Evolutionary conservation across 2,888 invertebrate genomes (phyloP).

Genomic region (Andrena bucephala): DNA sequence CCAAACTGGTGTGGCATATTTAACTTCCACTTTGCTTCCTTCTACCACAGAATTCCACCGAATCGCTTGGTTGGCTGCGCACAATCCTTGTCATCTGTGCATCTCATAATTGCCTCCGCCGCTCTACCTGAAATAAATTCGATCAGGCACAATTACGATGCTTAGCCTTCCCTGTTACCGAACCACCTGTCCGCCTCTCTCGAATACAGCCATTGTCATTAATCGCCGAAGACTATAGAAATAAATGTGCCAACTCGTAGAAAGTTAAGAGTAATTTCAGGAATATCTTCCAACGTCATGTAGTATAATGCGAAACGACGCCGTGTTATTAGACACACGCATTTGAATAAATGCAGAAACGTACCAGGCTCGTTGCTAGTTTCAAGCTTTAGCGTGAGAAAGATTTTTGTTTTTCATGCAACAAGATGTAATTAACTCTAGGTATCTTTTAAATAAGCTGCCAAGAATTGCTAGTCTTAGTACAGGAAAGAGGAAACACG

Average conservation of each 20-base stretch:
- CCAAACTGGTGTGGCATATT: conserved; percentile 94
- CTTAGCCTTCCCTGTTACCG: not conserved
- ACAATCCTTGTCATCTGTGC: conserved; percentile 56
- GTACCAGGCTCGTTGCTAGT: conserved; percentile 32
- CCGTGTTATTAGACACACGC: conserved; percentile 15
- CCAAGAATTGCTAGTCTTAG: conserved; percentile 79
- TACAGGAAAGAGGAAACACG: conserved; percentile 82
- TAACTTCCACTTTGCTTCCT: conserved; percentile 49
- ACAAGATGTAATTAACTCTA: conserved; percentile 80
- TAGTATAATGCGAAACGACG: conserved; percentile 24
- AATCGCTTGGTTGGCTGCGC: conserved; percentile 36
- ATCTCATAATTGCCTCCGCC: conserved; percentile 41
- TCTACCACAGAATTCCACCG: conserved; percentile 44
- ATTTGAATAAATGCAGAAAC: conserved; percentile 48
- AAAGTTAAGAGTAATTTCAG: not conserved
- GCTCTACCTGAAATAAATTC: conserved; percentile 61
- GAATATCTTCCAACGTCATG: not conserved
- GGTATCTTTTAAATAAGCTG: conserved; percentile 81
- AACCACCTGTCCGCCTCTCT: not conserved
- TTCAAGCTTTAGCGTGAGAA: conserved; percentile 78
- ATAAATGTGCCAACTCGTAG: not conserved
- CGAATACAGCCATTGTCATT: not conserved
- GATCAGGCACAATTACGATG: conserved; percentile 11
- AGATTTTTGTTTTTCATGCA: conserved; percentile 75
- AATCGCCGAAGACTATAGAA: no score